These are phyloP conservation scores for Cancer borealis DNA, from an alignment of 2,888 invertebrate species.

Conservation along the genomic window DNA sequence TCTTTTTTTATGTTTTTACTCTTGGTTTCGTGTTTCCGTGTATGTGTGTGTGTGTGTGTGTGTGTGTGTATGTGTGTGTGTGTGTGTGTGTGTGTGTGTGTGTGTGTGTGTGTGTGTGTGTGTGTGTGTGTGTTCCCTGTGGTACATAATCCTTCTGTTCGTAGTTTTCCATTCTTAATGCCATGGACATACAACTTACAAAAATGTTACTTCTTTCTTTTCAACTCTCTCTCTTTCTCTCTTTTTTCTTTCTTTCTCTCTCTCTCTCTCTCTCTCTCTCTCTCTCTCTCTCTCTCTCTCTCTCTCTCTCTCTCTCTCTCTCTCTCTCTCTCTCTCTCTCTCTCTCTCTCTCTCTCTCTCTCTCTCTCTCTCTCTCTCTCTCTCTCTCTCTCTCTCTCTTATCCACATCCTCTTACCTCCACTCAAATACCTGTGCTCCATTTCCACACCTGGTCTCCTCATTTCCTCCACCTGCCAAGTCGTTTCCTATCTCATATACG, in stretches of 20 bases:
- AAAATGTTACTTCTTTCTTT: background rate
- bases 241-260: no score
- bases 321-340: background rate
- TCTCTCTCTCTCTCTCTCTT: background rate
- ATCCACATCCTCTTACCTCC: background rate
- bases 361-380: background rate
- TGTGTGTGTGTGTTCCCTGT: background rate
- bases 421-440: background rate
- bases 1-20: background rate
- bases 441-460: background rate
- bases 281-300: slow-evolving; percentile 14
- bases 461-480: background rate
- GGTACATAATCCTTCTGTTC: background rate
- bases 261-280: background rate
- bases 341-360: background rate
- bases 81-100: background rate
- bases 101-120: slow-evolving; percentile 8
- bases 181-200: background rate
- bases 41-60: background rate
- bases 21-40: no score
- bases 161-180: background rate
- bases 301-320: background rate
- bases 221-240: no score
- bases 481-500: background rate
- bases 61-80: slow-evolving; percentile 18